Evolutionary conservation across 2,888 invertebrate species (phyloP), one percentile per base, ranked within the genome.

Genomic region (Bedellia somnulentella): DNA sequence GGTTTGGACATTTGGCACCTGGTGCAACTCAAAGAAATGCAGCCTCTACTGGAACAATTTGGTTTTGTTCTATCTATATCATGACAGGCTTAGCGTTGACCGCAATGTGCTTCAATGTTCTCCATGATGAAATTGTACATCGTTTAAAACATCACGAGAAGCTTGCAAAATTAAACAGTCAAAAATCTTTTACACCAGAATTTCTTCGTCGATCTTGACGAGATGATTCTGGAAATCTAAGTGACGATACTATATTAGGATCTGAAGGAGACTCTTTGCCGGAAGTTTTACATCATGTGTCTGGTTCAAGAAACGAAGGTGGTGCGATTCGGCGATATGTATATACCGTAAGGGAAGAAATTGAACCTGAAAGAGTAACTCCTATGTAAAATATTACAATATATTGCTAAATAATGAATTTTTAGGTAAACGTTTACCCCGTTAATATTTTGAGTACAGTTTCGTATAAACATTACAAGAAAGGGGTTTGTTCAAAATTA

Each of bases 1-100:
- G 94, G 8, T 93, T 93, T 47, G 92, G 91, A 14, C 89, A 92
- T 53, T 80, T 91, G 66, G 82, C 90, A 30, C 90, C 91, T 6
- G 89, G 89, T 2, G 68, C 73, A 2, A 71, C 75, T 2, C 73
- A 73, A 33, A 73, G 58, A 37, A 73, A 71, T 31, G 63, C 67
- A 2, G 75, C 76, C 0, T 73, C 76, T 0, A 70, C 79, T 32
- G 82, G 85, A 17, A 89, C 90, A 15, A 83, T 91, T 38, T 92
- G 92, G 92, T 91, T 92, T 61, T 91, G 90, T 57, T 91, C 91
- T 27, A 81, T 89, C 42, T 93, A 92, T 62, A 91, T 92, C 40
- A 88, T 93, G 81, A 86, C 87, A 21, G 92, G 92, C 1, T 85
- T 93, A 79, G 91, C 92, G 2, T 66, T 93, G 39, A 91, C 91